phyloP scores from a whole-genome alignment of 1,140 invertebrate species.

The Linepithema humile region DNA sequence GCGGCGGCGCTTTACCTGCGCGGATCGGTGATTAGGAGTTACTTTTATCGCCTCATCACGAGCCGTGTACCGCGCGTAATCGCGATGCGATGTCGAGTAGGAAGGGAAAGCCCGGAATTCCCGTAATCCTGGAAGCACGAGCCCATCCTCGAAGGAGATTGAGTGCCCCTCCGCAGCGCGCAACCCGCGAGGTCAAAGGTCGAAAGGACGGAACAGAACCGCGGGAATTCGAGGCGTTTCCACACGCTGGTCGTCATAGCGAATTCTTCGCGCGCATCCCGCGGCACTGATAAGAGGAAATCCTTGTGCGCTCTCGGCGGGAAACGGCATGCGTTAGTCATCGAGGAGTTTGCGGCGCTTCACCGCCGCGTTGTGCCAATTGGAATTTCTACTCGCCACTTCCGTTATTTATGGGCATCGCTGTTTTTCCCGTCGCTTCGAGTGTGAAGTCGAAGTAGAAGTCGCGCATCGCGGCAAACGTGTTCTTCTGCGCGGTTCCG shows the following conservation, averaged over 20 bases:
- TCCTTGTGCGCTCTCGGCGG: slow-evolving; percentile 55
- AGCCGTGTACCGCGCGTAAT: background rate
- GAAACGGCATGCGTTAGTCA: slow-evolving; percentile 48
- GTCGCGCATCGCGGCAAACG: background rate
- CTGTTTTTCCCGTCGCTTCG: background rate
- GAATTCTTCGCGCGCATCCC: slow-evolving; percentile 70
- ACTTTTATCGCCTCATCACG: slow-evolving; percentile 53
- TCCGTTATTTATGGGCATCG: slow-evolving; percentile 53
- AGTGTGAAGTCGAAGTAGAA: background rate
- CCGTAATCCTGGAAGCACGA: slow-evolving; percentile 21
- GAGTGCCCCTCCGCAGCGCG: background rate
- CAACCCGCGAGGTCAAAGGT: slow-evolving; percentile 41
- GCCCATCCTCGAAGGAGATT: slow-evolving; percentile 14
- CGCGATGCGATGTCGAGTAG: background rate
- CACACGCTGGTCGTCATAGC: slow-evolving; percentile 75
- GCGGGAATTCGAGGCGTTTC: slow-evolving; percentile 72
- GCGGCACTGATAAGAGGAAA: slow-evolving; percentile 73
- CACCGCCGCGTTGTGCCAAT: slow-evolving; percentile 7
- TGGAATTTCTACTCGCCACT: slow-evolving; percentile 46
- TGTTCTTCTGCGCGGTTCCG: slow-evolving; percentile 32
- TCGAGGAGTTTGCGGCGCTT: background rate
- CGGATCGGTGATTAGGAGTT: slow-evolving; percentile 53
- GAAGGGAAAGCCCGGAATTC: slow-evolving; percentile 47
- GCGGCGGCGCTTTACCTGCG: slow-evolving; percentile 58
- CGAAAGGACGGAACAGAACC: slow-evolving; percentile 53